Base-by-base conservation (phyloP, 2,113 vertebrate species). In the Cardinalis cardinalis region DNA sequence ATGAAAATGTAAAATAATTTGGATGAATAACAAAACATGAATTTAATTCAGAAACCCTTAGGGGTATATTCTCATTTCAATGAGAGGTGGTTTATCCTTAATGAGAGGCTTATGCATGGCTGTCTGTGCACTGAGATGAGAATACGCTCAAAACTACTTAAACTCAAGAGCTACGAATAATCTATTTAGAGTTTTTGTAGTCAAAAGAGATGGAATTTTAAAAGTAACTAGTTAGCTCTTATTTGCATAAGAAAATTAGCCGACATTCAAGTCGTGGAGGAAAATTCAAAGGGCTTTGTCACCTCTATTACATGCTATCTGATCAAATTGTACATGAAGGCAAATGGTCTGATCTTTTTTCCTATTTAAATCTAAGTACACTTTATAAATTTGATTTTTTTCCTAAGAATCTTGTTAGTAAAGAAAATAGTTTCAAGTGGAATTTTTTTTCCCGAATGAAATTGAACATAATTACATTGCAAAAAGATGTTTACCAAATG, bases 191-290 rank as follows among this genome's bases (percentile, higher is more conserved):
- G 56, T 43, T 76, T 94, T 95, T 92, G 88, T 63, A 84, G 87
- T 92, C 82, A 77, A 73, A 92, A 84, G 84, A 82, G 63, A 38
- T 70, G 72, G 32, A 93, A 73, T 89, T 96, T 92, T 41, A 34
- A 49, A 94, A 91, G 43, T 81, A 89, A 66, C 89, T 83, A 76
- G 73, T 91, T 93, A 84, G 49, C 43, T 43, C 58, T 51, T 78
- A 92, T 96, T 96, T 97, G 76, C 78, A 87, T 96, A 71, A 95
- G 87, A 88, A 96, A 94, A 90, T 96, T 84, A 95, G 56, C 64
- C 90, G 18, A 61, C 59, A 94, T 87, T 79, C 69, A 61, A 65
- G 53, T 48, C 14, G 21, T 5, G 0, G 60, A 84, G 56, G 46
- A 93, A 84, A 84, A 88, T 73, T 94, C 74, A 82, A 88, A 95